Evolutionary conservation across 2,113 vertebrate genomes (phyloP).

Genomic region (Xenus cinereus): DNA sequence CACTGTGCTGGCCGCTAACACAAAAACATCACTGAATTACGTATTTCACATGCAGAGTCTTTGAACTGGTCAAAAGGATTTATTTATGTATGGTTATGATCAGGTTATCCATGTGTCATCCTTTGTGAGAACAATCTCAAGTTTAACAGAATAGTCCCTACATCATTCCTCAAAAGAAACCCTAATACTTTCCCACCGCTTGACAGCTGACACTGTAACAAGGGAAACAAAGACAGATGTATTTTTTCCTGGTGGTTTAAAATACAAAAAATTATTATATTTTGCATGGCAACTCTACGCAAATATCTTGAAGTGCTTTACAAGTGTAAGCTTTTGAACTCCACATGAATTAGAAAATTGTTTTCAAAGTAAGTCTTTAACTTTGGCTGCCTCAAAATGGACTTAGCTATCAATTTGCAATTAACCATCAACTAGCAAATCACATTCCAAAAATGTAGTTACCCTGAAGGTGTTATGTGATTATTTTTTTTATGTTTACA

Average conservation of each 20-base stretch:
- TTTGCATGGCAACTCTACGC: background rate
- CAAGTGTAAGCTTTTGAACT: background rate
- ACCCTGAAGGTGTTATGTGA: background rate
- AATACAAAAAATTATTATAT: background rate
- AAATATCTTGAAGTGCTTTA: background rate
- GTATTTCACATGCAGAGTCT: conserved; percentile 19
- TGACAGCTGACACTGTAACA: background rate
- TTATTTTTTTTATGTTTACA: background rate
- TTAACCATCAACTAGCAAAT: background rate
- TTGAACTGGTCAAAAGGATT: conserved; percentile 40
- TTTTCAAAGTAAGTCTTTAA: background rate
- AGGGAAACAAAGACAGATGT: background rate
- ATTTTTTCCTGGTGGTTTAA: background rate
- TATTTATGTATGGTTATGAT: background rate
- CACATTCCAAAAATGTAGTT: background rate
- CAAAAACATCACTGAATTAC: background rate
- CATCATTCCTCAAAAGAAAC: background rate
- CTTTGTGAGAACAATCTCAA: background rate
- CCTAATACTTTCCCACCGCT: background rate
- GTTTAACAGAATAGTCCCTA: background rate
- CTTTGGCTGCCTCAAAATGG: background rate
- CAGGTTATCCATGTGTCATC: background rate
- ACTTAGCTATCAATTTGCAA: background rate
- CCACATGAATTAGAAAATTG: background rate
- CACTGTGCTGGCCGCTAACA: background rate